These are phyloP conservation scores for Erythrolamprus reginae DNA, from an alignment of 2,113 vertebrate species.

Conservation along the genomic window DNA sequence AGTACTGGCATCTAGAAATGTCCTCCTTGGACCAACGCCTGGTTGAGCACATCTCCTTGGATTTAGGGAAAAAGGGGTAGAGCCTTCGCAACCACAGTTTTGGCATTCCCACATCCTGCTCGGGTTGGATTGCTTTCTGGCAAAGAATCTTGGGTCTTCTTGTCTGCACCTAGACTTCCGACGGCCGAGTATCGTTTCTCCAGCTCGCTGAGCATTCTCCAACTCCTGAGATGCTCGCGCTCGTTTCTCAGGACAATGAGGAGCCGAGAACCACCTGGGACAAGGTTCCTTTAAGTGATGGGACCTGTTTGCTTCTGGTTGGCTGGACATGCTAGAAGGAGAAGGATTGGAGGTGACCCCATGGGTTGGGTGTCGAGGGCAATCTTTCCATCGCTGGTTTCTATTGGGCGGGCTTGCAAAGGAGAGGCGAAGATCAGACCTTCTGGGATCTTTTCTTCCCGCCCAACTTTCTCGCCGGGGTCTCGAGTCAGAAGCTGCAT, in stretches of 20 bases:
- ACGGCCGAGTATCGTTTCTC: not conserved
- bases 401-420: not conserved
- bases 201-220: not conserved
- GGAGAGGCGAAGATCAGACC: not conserved
- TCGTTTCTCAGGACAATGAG: not conserved
- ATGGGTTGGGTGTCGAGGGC: not conserved
- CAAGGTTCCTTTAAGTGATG: not conserved
- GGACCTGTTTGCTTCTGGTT: not conserved
- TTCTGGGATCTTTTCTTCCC: not conserved
- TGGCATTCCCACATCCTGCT: conserved; percentile 7
- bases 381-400: not conserved
- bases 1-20: too few species aligned
- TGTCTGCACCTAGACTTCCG: not conserved
- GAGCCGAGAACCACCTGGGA: not conserved
- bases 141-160: not conserved
- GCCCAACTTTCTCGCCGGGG: not conserved
- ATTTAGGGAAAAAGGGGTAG: not conserved
- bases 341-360: not conserved
- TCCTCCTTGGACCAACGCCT: not conserved
- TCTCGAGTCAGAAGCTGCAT: not conserved
- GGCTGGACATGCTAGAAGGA: not conserved
- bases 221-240: too few species aligned
- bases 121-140: not conserved
- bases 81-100: conserved; percentile 1
- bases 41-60: not conserved